phyloP scores from a whole-genome alignment of 2,113 vertebrate species.

The Phaetusa simplex region DNA sequence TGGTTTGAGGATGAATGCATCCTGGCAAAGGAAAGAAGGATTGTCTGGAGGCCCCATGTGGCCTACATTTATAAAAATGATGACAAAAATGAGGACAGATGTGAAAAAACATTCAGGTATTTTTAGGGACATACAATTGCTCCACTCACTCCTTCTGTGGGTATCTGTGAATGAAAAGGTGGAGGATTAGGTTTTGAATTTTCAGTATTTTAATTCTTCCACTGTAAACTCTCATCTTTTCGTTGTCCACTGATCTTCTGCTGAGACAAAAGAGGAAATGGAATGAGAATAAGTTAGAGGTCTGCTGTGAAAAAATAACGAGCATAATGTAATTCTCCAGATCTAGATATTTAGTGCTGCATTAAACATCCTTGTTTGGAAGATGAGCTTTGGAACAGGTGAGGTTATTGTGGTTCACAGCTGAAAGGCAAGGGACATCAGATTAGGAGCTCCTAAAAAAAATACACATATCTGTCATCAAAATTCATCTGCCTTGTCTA shows the following conservation, averaged over 20 bases:
- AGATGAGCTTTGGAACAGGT: neutral
- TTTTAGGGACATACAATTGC: neutral
- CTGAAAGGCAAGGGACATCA: neutral
- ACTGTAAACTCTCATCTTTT: neutral
- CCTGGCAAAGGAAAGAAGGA: neutral
- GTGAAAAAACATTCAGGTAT: neutral
- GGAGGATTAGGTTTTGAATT: neutral
- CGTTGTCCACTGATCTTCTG: neutral
- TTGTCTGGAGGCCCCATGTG: neutral
- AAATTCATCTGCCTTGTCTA: neutral
- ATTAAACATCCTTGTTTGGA: neutral
- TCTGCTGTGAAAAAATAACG: neutral
- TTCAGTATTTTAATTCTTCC: neutral
- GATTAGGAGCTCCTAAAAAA: neutral
- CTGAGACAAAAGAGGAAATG: neutral
- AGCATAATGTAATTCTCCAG: neutral
- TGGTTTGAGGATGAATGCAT: neutral
- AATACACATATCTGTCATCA: neutral
- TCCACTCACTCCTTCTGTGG: neutral
- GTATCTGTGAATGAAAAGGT: neutral
- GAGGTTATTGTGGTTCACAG: neutral
- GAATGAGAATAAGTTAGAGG: neutral
- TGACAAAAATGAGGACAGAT: neutral
- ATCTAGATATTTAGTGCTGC: neutral
- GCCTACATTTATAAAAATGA: slow-evolving; percentile 18